phyloP scores from a whole-genome alignment of 2,797 vertebrate genomes.

The Gymnothorax javanicus region DNA sequence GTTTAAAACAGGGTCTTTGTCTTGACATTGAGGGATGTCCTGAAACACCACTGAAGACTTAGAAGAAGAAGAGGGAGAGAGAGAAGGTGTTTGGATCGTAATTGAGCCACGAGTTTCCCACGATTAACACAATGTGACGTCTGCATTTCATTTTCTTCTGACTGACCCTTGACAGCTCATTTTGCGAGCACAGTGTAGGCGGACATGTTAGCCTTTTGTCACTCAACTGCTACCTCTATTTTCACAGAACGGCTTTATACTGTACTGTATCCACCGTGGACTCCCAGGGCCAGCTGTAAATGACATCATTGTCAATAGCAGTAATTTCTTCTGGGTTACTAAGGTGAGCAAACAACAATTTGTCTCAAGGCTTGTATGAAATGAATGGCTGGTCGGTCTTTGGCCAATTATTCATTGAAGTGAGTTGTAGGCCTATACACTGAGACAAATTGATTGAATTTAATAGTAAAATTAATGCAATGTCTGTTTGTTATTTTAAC shows the following conservation, averaged over 20 bases:
- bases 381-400: not conserved
- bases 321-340: not conserved
- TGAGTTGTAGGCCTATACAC: not conserved
- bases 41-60: not conserved
- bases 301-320: not conserved
- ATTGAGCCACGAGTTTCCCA: not conserved
- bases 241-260: not conserved
- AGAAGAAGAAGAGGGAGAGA: not conserved
- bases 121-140: not conserved
- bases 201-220: not conserved
- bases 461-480: too few relatives aligned
- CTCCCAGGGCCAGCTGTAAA: not conserved
- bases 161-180: not conserved
- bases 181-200: not conserved
- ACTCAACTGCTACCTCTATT: not conserved
- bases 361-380: not conserved
- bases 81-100: too few relatives aligned
- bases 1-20: not conserved
- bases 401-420: not conserved
- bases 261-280: too few relatives aligned
- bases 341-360: not conserved
- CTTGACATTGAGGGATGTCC: not conserved
- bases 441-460: too few relatives aligned
- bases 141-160: not conserved
- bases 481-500: too few relatives aligned